A percentile compares a stretch with the other conserved stretches of the same genome.
Conservation (phyloP, 2,113 vertebrate species). For the Hyperoodon ampullatus region DNA sequence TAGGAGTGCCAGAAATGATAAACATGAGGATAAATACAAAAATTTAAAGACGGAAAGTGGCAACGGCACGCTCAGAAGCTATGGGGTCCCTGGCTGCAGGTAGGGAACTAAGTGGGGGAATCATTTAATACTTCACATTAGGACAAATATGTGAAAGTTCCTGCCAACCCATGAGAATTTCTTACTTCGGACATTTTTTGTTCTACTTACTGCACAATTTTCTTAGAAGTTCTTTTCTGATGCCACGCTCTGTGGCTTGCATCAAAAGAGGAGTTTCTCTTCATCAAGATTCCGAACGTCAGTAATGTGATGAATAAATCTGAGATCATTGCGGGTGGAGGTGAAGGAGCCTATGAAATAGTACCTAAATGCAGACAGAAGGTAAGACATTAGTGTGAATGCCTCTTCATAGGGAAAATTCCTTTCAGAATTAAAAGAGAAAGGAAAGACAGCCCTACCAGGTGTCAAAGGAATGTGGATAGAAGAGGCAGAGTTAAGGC, state of each 20-base stretch:
- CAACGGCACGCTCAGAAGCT: too few species aligned
- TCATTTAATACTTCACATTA: constrained; percentile 63
- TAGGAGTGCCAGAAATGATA: background rate
- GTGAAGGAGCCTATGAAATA: constrained; percentile 89
- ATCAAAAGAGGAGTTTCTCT: constrained; percentile 91
- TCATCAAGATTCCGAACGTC: constrained; percentile 98
- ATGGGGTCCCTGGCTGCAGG: too few species aligned
- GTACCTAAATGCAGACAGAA: background rate
- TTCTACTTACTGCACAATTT: constrained; percentile 60
- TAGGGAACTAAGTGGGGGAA: constrained; percentile 18
- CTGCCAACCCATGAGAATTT: constrained; percentile 58
- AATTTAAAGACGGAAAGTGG: background rate
- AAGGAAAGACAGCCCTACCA: background rate
- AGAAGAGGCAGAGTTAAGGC: constrained; percentile 4
- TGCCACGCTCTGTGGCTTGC: constrained; percentile 88
- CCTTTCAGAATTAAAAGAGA: constrained; percentile 19
- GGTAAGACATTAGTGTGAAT: background rate
- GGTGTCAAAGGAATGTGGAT: background rate
- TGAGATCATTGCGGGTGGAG: constrained; percentile 99
- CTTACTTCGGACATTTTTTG: background rate
- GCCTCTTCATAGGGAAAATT: constrained; percentile 1
- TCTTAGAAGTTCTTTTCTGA: constrained; percentile 42
- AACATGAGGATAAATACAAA: background rate
- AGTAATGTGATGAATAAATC: constrained; percentile 99
- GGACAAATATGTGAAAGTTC: constrained; percentile 64